Percentiles rank a stretch among this genome's conserved stretches.
Evolutionary conservation across 2,888 invertebrate genomes (phyloP).

Genomic region (Cerastis rubricosa): DNA sequence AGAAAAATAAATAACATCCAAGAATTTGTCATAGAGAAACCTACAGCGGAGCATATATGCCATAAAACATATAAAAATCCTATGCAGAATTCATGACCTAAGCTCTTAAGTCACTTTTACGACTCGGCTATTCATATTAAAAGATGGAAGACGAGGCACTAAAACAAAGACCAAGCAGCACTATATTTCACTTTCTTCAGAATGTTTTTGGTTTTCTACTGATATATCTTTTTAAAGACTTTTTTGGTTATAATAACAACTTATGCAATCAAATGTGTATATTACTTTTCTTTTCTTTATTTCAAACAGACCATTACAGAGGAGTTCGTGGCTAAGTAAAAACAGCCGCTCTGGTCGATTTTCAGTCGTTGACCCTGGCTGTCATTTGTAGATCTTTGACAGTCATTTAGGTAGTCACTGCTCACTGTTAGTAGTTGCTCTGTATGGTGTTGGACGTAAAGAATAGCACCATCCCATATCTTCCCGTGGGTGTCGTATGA

Average conservation of each 20-base stretch:
- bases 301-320: too few relatives aligned
- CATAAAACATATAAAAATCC: constrained; percentile 54
- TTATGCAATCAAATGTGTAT: too few relatives aligned
- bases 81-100: constrained; percentile 56
- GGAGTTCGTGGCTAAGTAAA: too few relatives aligned
- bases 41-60: constrained; percentile 31
- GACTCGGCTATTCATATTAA: constrained; percentile 63
- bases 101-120: constrained; percentile 63
- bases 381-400: too few relatives aligned
- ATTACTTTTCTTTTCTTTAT: too few relatives aligned
- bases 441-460: too few relatives aligned
- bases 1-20: constrained; percentile 17
- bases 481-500: too few relatives aligned
- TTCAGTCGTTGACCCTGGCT: too few relatives aligned
- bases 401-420: too few relatives aligned
- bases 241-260: background rate
- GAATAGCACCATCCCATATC: too few relatives aligned
- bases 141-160: constrained; percentile 60
- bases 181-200: constrained; percentile 42
- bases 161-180: constrained; percentile 52
- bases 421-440: too few relatives aligned
- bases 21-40: constrained; percentile 30
- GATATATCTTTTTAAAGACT: background rate
- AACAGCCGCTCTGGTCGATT: too few relatives aligned
- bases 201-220: constrained; percentile 28